These are phyloP conservation scores for Motacilla alba DNA, from an alignment of 2,113 vertebrate species.

Conservation along the genomic window DNA sequence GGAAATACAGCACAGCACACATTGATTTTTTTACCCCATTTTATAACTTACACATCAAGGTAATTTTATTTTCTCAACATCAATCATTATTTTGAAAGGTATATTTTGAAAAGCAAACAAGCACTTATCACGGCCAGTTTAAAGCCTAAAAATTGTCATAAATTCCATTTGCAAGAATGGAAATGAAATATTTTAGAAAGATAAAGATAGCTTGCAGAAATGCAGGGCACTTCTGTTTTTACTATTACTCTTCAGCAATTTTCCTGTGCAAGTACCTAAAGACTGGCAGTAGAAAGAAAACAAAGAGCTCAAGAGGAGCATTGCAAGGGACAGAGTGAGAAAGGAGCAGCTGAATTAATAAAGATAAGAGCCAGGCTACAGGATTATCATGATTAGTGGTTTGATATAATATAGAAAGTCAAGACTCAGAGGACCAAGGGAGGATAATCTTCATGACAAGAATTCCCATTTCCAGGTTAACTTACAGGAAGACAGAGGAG, in stretches of 20 bases:
- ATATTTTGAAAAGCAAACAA: neutral
- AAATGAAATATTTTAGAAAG: neutral
- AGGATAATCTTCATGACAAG: neutral
- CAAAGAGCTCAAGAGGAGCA: neutral
- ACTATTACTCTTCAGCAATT: neutral
- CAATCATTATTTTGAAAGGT: neutral
- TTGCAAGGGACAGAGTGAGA: neutral
- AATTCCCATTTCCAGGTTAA: neutral
- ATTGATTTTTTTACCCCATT: neutral
- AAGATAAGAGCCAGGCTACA: neutral
- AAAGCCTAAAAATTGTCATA: neutral
- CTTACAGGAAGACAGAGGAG: neutral
- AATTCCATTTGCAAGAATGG: neutral
- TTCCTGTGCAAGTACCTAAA: neutral
- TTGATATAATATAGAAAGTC: neutral
- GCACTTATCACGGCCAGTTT: neutral
- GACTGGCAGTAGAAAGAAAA: neutral
- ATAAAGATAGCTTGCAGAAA: neutral
- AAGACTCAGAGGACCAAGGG: neutral
- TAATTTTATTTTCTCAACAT: neutral
- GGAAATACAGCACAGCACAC: neutral
- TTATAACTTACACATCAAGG: neutral
- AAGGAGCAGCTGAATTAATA: neutral
- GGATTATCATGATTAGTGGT: neutral
- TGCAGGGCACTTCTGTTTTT: neutral